These are phyloP conservation scores for Cuculus canorus DNA, from an alignment of 2,797 vertebrate genomes.

Conservation along the genomic window DNA sequence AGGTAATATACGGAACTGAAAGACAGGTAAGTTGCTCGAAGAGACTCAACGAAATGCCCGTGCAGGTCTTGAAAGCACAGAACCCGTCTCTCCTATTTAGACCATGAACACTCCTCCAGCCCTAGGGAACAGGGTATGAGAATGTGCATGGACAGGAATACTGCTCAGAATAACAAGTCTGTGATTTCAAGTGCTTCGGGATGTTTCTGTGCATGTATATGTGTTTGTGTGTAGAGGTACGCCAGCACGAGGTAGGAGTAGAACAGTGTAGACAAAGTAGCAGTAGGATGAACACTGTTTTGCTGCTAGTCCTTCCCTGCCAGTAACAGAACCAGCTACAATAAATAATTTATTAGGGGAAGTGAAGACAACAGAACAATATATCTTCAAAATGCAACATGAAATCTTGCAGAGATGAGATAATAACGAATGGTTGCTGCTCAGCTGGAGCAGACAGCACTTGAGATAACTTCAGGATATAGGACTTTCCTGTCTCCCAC, in stretches of 20 bases:
- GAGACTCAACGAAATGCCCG: background rate
- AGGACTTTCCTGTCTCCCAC: background rate
- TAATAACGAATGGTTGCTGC: background rate
- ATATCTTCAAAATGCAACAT: background rate
- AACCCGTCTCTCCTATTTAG: background rate
- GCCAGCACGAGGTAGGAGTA: background rate
- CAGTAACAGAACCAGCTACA: background rate
- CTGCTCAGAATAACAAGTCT: background rate
- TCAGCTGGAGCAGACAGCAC: background rate
- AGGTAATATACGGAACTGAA: background rate
- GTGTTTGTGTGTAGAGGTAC: background rate
- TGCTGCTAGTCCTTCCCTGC: background rate
- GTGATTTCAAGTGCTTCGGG: background rate
- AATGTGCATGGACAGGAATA: background rate
- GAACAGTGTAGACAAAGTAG: too few relatives aligned
- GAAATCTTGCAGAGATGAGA: background rate
- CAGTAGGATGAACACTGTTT: background rate
- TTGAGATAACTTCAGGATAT: background rate
- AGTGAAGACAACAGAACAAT: background rate
- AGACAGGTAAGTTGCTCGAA: background rate
- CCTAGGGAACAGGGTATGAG: background rate
- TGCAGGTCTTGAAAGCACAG: background rate
- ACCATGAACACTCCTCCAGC: background rate
- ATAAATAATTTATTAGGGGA: background rate
- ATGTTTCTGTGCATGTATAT: background rate